These are phyloP conservation scores for Asobara japonica DNA, from an alignment of 1,140 invertebrate genomes.

Conservation along the genomic window DNA sequence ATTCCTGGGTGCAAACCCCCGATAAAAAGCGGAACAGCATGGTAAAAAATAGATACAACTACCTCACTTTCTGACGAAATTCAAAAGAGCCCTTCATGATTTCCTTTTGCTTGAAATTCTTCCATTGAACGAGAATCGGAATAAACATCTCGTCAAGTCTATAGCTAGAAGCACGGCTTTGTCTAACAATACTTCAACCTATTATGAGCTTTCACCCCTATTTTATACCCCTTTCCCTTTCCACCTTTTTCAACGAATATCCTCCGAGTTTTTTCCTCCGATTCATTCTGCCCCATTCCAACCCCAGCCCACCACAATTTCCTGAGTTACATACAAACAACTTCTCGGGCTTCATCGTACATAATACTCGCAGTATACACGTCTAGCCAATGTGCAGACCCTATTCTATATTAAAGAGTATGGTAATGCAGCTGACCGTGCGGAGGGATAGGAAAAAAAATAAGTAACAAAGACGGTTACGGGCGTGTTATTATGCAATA, in stretches of 20 bases:
- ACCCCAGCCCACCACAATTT: slow-evolving; percentile 33
- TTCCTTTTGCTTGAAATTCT: too few relatives aligned
- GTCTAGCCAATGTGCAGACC: not conserved
- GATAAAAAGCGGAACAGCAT: too few relatives aligned
- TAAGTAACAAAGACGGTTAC: slow-evolving; percentile 54
- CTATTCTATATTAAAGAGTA: slow-evolving; percentile 62
- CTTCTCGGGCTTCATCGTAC: not conserved
- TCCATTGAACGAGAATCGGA: too few relatives aligned
- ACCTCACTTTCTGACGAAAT: too few relatives aligned
- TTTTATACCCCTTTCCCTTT: not conserved
- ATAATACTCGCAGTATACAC: not conserved
- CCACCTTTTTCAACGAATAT: slow-evolving; percentile 15
- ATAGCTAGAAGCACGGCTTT: too few relatives aligned
- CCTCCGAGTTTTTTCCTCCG: slow-evolving; percentile 32
- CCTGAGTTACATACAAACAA: slow-evolving; percentile 2
- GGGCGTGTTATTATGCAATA: slow-evolving; percentile 66
- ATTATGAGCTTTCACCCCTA: slow-evolving; percentile 8
- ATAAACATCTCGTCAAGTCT: too few relatives aligned
- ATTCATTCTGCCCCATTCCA: slow-evolving; percentile 31
- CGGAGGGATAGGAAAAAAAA: slow-evolving; percentile 1
- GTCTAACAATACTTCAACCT: too few relatives aligned
- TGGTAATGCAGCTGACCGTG: slow-evolving; percentile 53
- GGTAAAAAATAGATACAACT: too few relatives aligned
- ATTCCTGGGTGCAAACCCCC: too few relatives aligned
- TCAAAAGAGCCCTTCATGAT: too few relatives aligned